Evolutionary conservation across 2,797 vertebrate species (phyloP), one percentile per base, ranked within the genome.

Genomic region (Myotis pilosus): DNA sequence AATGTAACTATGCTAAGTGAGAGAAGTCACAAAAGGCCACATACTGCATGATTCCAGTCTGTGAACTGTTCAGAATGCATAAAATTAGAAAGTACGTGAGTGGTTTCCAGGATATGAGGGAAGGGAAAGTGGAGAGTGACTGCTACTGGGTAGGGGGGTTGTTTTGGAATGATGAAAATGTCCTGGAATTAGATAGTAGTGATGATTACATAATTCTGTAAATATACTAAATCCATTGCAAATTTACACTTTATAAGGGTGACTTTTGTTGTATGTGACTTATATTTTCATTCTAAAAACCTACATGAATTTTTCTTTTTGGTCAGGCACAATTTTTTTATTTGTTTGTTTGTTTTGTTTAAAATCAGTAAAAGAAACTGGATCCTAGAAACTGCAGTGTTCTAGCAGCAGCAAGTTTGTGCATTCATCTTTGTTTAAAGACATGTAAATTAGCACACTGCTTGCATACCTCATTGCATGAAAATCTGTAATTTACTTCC

Each of bases 291-390:
- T 53, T 86, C 71, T 13, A 62, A 94, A 85, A 89, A 19, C 4
- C 55, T 76, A n/a, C 28, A 62, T n/a, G 11, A 30, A 30, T 62
- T 64, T 64, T 62, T 62, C 36, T n/a, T 64, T n/a, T 64, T 64
- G 98, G 98, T 99, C 99, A 99, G 99, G 99, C 99, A 99, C 99
- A 99, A 99, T 98, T 98, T 98, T 98, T 99, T 97, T 97, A 98
- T 96, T 97, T 96, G 87, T 88, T 97, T 96, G 87, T 88, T 96
- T 97, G 95, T 97, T 97, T 97, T 98, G 94, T 98, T 98, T 98
- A 92, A 98, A 98, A 99, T 99, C 99, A 99, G 98, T 98, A 99
- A 99, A 98, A 98, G 98, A 98, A 98, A 98, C 96, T 97, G 98
- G 98, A 97, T 98, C 98, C 98, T 97, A 98, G 98, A 99, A 98